These are phyloP conservation scores for Dunckerocampus dactyliophorus DNA, from an alignment of 2,113 vertebrate genomes.

Conservation along the genomic window DNA sequence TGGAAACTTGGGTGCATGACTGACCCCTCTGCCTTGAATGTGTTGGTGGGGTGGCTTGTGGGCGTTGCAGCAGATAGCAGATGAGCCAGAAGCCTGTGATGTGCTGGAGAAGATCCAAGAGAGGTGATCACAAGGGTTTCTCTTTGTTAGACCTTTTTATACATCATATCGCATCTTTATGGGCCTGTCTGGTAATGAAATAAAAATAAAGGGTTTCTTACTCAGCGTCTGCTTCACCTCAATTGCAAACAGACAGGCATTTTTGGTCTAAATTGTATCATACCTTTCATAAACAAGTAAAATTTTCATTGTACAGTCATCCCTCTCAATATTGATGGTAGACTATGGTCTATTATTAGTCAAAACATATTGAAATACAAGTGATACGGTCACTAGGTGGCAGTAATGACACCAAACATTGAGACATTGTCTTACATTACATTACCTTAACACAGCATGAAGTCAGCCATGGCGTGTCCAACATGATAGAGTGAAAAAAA, in stretches of 20 bases:
- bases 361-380: no score
- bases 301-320: neutral
- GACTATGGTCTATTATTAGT: no score
- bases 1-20: slow-evolving; percentile 75
- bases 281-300: neutral
- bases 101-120: slow-evolving; percentile 53
- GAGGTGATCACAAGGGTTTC: slow-evolving; percentile 41
- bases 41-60: slow-evolving; percentile 55
- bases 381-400: no score
- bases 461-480: no score
- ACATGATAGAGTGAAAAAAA: no score
- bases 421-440: no score
- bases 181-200: slow-evolving; percentile 11
- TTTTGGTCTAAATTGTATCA: neutral
- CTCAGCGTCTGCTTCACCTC: neutral
- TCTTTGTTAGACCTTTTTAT: slow-evolving; percentile 35
- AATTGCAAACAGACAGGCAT: neutral
- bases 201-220: slow-evolving; percentile 19
- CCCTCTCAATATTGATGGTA: no score
- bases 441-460: no score
- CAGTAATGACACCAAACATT: no score
- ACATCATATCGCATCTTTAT: slow-evolving; percentile 29
- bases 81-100: slow-evolving; percentile 46
- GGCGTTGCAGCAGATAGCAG: slow-evolving; percentile 49
- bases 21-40: slow-evolving; percentile 66